Base-by-base conservation (phyloP, 2,113 vertebrate species). In the Daubentonia madagascariensis region DNA sequence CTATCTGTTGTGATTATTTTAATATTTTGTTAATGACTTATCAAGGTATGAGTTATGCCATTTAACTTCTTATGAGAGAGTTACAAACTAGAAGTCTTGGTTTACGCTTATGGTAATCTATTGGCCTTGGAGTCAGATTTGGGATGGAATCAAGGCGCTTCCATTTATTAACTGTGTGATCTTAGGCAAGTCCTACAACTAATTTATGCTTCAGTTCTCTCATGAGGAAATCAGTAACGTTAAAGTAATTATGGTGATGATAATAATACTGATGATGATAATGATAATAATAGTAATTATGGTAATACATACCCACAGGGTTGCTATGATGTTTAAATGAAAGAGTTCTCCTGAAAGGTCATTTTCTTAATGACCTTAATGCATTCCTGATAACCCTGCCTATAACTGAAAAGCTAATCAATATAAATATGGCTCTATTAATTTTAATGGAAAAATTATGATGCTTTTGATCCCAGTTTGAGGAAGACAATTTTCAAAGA, bases 331-430 rank as follows among this genome's bases (percentile, higher is more conserved):
- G 2, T 89, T 83, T 89, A 94, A 92, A 72, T 85, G 59, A 96
- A 93, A 43, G 35, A 83, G 40, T 32, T 43, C 23, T 85, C 52
- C 8, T 30, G 65, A 86, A 83, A 76, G 70, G 85, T 88, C 76
- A 85, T 96, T 96, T 95, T 84, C 52, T 95, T 97, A 95, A 91
- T 97, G 89, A 84, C 59, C 48, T 80, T 91, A 83, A 96, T 96
- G 94, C 37, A 91, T 96, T 92, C 28, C 40, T 94, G 87, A 95
- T 93, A 90, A 96, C n/a, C 45, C 72, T 95, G 63, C 59, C 6
- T 94, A 28, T 85, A 79, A 79, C 50, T 78, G 43, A 94, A 96
- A 95, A 94, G 50, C 48, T 81, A 91, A 93, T 96, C 89, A 85
- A 83, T 93, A 63, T 57, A 85, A 96, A 81, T 92, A 97, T 48